Evolutionary conservation across 2,113 vertebrate species (phyloP).

Genomic region (Podarcis raffonei): DNA sequence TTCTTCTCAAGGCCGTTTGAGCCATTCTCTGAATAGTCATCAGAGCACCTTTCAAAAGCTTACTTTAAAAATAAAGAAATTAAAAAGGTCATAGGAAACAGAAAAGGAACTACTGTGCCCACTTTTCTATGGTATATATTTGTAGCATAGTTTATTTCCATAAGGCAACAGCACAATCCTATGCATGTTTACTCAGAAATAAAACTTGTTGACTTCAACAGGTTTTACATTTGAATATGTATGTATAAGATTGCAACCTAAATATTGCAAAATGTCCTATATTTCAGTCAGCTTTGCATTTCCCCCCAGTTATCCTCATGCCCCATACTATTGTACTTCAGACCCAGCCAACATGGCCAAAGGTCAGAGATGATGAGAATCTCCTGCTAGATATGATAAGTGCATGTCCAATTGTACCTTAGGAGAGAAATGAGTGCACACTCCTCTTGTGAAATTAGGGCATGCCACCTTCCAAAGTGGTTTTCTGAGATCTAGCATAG

Average conservation of each 20-base stretch:
- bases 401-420: too few relatives aligned
- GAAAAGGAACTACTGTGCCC: not conserved
- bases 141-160: slow-evolving; percentile 13
- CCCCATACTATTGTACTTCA: too few relatives aligned
- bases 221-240: too few relatives aligned
- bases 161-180: not conserved
- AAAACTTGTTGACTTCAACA: not conserved
- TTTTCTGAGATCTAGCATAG: too few relatives aligned
- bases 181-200: not conserved
- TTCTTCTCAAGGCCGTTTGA: slow-evolving; percentile 23
- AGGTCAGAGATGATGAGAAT: too few relatives aligned
- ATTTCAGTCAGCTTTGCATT: not conserved
- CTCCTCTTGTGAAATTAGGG: too few relatives aligned
- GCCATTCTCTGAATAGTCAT: slow-evolving; percentile 49
- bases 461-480: too few relatives aligned
- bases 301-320: not conserved
- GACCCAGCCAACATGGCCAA: too few relatives aligned
- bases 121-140: not conserved
- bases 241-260: too few relatives aligned
- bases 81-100: slow-evolving; percentile 48
- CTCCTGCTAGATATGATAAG: too few relatives aligned
- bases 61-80: slow-evolving; percentile 4
- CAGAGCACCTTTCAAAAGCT: slow-evolving; percentile 24
- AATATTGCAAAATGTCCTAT: slow-evolving; percentile 8
- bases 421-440: too few relatives aligned